These are phyloP conservation scores for Aurelia sp. DNA, from an alignment of 30 jellyfish, hydroid and myxozoan genomes.

Conservation along the genomic window DNA sequence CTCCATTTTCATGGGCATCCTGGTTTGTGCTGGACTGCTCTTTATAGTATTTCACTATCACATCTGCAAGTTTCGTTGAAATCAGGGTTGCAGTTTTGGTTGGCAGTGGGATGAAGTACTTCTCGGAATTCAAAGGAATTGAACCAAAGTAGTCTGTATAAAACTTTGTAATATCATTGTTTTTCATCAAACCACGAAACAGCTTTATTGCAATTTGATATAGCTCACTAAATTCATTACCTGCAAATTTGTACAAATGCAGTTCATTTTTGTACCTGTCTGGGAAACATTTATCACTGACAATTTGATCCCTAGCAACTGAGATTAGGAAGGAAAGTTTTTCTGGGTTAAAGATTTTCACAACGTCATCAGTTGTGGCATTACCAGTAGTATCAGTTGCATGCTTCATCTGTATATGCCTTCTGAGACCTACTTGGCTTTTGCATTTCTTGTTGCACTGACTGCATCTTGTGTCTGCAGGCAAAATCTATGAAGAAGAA, in stretches of 20 bases:
- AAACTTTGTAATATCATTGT: not conserved
- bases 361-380: too few species aligned
- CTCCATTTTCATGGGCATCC: not conserved
- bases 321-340: not conserved
- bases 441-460: too few species aligned
- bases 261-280: not conserved
- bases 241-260: not conserved
- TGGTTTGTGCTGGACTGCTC: not conserved
- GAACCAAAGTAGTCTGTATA: not conserved
- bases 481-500: too few species aligned
- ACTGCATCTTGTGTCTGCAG: too few species aligned
- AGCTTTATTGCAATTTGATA: not conserved
- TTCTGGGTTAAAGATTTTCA: too few species aligned
- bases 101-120: not conserved
- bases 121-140: not conserved
- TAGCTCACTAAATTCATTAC: not conserved
- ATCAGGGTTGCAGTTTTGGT: not conserved
- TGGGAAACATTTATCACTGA: not conserved
- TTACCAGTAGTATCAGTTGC: too few species aligned
- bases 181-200: not conserved
- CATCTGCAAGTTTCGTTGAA: not conserved
- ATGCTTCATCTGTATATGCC: too few species aligned
- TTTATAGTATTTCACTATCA: not conserved
- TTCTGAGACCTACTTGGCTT: too few species aligned
- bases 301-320: not conserved